These are phyloP conservation scores for Drosophila erecta DNA, from an alignment of 1,140 invertebrate species.

Conservation along the genomic window DNA sequence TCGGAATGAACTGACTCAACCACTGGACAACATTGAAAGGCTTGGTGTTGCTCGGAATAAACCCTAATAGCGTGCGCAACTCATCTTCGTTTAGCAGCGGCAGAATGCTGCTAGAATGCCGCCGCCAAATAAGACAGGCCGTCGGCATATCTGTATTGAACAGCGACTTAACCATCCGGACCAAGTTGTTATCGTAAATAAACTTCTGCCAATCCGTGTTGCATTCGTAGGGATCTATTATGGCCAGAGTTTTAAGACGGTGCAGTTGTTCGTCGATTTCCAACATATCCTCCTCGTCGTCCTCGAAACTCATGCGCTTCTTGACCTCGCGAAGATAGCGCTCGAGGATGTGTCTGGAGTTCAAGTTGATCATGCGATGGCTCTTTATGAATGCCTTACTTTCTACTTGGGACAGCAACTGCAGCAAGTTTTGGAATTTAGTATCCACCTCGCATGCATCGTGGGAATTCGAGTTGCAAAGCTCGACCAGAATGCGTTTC, in stretches of 20 bases:
- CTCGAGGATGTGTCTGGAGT: conserved; percentile 63
- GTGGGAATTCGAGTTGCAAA: conserved; percentile 44
- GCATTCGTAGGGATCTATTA: conserved; percentile 81
- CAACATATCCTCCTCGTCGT: conserved; percentile 62
- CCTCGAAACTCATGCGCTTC: conserved; percentile 68
- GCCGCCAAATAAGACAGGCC: conserved; percentile 80
- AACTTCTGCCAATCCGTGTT: conserved; percentile 83
- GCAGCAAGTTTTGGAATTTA: conserved; percentile 56
- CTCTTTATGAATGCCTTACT: conserved; percentile 69
- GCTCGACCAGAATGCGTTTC: conserved; percentile 69
- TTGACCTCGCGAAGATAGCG: conserved; percentile 67
- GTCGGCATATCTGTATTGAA: conserved; percentile 73
- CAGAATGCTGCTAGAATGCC: conserved; percentile 72
- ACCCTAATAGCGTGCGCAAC: conserved; percentile 61
- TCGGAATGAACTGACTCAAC: conserved; percentile 75
- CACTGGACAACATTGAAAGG: conserved; percentile 78
- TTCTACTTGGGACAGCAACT: conserved; percentile 61
- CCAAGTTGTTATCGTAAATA: conserved; percentile 74
- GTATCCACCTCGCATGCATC: conserved; percentile 16
- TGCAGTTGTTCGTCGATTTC: conserved; percentile 80
- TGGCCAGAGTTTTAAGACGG: conserved; percentile 76
- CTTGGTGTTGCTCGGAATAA: conserved; percentile 70
- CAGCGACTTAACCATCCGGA: conserved; percentile 60
- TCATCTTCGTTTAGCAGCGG: conserved; percentile 63
- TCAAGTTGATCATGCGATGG: conserved; percentile 76